Evolutionary conservation across 1,140 invertebrate species (phyloP).

Genomic region (Drosophila elegans): DNA sequence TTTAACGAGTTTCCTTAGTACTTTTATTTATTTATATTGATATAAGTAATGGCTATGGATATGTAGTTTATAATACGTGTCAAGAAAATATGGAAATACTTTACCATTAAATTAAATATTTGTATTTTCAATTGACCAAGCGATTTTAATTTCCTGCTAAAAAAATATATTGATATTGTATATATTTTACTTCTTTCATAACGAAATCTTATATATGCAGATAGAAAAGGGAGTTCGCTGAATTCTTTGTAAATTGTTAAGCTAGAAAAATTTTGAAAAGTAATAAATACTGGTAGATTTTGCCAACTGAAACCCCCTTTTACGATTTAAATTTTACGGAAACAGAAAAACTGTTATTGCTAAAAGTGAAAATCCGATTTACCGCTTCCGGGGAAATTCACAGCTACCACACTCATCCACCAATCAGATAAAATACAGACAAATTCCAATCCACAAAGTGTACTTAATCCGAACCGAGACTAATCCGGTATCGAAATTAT

Average conservation of each 20-base stretch:
- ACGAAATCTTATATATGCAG: no score
- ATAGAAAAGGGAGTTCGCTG: no score
- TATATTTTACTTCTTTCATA: no score
- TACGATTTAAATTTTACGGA: not conserved
- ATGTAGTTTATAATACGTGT: no score
- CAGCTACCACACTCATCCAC: conserved; percentile 3
- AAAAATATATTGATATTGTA: no score
- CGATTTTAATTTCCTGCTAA: not conserved
- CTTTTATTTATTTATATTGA: not conserved
- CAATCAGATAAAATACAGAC: conserved; percentile 2
- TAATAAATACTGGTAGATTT: not conserved
- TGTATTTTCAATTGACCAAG: no score
- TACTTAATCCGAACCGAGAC: conserved; percentile 31
- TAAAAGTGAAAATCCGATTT: not conserved
- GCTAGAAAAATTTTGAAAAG: not conserved
- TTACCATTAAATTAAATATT: not conserved
- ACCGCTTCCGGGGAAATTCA: conserved; percentile 11
- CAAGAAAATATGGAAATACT: not conserved
- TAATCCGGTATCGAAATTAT: conserved; percentile 43
- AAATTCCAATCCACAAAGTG: conserved; percentile 43
- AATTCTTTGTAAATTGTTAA: no score
- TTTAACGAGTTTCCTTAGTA: conserved; percentile 6
- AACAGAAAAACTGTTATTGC: conserved; percentile 3
- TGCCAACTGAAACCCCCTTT: not conserved
- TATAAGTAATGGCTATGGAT: not conserved